Conservation (phyloP, 2,113 vertebrate genomes). For the Tachysurus fulvidraco region DNA sequence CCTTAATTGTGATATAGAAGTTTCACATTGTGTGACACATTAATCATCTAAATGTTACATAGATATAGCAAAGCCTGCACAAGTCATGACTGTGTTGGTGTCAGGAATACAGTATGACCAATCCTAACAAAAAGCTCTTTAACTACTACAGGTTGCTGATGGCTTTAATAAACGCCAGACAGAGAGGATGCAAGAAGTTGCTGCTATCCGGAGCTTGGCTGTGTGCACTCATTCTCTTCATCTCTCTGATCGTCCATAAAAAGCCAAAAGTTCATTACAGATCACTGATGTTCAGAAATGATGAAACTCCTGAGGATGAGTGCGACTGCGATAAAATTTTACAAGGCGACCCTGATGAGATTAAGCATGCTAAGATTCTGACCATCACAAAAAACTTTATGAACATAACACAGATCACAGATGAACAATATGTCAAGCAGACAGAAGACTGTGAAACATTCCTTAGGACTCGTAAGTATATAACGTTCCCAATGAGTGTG, state of each 20-base stretch:
- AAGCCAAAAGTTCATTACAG: neutral
- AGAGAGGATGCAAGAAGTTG: neutral
- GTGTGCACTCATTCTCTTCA: neutral
- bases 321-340: conserved; percentile 33
- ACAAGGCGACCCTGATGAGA: conserved; percentile 10
- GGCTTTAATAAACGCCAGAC: neutral
- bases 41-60: neutral
- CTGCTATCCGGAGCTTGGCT: neutral
- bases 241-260: neutral
- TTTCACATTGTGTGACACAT: neutral
- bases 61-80: neutral
- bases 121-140: neutral
- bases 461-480: conserved; percentile 77
- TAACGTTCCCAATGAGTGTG: conserved; percentile 77
- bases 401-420: conserved; percentile 1
- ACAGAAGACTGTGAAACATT: conserved; percentile 62
- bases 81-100: neutral
- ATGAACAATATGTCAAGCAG: conserved; percentile 20
- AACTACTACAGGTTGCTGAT: neutral
- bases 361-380: neutral
- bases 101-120: neutral
- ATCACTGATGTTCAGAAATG: conserved; percentile 21
- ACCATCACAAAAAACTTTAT: conserved; percentile 27
- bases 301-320: conserved; percentile 5
- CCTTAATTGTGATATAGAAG: neutral